Evolutionary conservation across 2,888 invertebrate genomes (phyloP).

Genomic region (Autographa gamma): DNA sequence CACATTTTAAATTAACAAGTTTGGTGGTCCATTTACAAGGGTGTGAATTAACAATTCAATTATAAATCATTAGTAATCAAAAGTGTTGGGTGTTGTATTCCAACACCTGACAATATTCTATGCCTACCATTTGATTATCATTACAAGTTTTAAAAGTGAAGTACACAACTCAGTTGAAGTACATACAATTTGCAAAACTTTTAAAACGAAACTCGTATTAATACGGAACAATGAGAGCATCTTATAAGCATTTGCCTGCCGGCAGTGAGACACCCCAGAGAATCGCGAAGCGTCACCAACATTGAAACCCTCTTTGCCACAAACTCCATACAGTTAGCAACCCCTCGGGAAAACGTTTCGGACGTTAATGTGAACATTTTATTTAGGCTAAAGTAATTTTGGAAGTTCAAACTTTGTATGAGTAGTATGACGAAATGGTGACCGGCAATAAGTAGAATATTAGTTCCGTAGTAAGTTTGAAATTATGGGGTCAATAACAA

Average conservation of each 20-base stretch:
- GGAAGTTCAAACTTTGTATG: constrained; percentile 6
- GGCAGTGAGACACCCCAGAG: constrained; percentile 40
- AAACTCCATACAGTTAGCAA: constrained; percentile 26
- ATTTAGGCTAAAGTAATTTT: constrained; percentile 25
- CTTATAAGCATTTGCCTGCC: constrained; percentile 18
- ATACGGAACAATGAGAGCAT: constrained; percentile 14
- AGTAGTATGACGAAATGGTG: not conserved
- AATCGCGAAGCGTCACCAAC: constrained; percentile 45
- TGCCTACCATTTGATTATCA: too few relatives aligned
- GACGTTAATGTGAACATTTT: constrained; percentile 34
- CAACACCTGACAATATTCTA: too few relatives aligned
- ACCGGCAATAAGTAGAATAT: not conserved
- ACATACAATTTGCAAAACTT: too few relatives aligned
- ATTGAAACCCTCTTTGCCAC: constrained; percentile 49
- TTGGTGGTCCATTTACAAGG: not conserved
- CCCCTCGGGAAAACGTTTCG: constrained; percentile 22
- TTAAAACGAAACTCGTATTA: constrained; percentile 12
- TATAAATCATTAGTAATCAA: too few relatives aligned
- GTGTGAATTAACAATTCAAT: too few relatives aligned
- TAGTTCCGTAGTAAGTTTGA: not conserved
- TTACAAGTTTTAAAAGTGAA: too few relatives aligned
- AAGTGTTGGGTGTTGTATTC: too few relatives aligned
- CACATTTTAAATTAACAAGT: not conserved
- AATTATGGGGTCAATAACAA: not conserved
- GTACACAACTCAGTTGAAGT: too few relatives aligned